These are phyloP conservation scores for Cantharis rustica DNA, from an alignment of 2,888 invertebrate genomes.

Conservation along the genomic window DNA sequence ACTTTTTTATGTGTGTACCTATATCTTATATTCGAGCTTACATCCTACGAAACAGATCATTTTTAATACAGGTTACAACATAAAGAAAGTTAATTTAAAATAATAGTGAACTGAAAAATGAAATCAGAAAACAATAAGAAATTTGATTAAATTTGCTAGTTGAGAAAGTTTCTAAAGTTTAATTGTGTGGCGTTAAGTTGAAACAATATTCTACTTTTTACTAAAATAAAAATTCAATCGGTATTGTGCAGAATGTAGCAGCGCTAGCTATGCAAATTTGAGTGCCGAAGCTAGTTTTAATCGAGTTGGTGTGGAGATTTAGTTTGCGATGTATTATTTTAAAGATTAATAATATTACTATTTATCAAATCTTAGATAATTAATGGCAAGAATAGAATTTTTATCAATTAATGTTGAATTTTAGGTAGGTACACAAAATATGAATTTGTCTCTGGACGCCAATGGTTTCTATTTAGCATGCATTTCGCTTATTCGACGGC, in stretches of 20 bases:
- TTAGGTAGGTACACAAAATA: conserved; percentile 2
- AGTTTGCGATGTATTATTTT: neutral
- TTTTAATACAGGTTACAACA: neutral
- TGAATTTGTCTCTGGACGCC: conserved; percentile 21
- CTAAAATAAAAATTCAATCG: neutral
- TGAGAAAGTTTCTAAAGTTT: neutral
- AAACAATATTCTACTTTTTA: neutral
- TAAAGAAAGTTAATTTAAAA: neutral
- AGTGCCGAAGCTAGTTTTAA: neutral
- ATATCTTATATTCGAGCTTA: too few relatives aligned
- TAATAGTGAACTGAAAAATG: neutral
- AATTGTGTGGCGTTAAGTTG: neutral
- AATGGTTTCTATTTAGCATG: conserved; percentile 25
- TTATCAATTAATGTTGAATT: neutral
- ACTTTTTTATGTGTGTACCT: too few relatives aligned
- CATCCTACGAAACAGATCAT: too few relatives aligned
- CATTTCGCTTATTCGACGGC: conserved; percentile 14
- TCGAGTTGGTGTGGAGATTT: neutral
- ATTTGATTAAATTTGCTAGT: neutral
- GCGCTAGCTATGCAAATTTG: neutral
- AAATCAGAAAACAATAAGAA: neutral
- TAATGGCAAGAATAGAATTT: neutral
- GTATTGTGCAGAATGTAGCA: neutral
- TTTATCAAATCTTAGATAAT: neutral
- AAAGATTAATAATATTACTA: neutral